These are phyloP conservation scores for Monopis laevigella DNA, from an alignment of 2,888 invertebrate species.

Conservation along the genomic window DNA sequence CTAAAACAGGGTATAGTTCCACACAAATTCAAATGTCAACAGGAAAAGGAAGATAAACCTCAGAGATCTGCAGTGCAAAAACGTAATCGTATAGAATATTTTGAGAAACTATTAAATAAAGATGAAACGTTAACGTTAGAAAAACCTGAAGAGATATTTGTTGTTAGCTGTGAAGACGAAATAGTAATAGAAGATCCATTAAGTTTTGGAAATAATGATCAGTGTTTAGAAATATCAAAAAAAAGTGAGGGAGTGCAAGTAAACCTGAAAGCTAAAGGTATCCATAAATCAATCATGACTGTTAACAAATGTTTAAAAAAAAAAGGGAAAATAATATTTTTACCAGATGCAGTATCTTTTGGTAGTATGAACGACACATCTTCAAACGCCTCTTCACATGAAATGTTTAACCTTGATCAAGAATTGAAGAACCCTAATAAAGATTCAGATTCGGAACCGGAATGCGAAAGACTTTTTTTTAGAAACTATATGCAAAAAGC, in stretches of 20 bases:
- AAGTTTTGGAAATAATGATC: constrained; percentile 18
- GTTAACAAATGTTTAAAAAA: constrained; percentile 15
- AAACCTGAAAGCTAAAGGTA: constrained; percentile 18
- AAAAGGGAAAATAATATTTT: constrained; percentile 11
- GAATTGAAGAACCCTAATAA: constrained; percentile 5
- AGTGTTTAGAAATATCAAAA: constrained; percentile 18
- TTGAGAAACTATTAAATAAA: constrained; percentile 10
- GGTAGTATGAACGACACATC: constrained; percentile 14
- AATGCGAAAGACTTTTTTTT: constrained; percentile 13
- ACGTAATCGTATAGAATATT: constrained; percentile 14
- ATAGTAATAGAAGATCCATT: constrained; percentile 18
- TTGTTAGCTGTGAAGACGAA: constrained; percentile 17
- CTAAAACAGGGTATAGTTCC: constrained; percentile 22
- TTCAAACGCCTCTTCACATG: constrained; percentile 14
- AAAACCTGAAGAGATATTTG: constrained; percentile 18
- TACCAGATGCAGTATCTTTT: constrained; percentile 10
- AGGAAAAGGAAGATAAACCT: constrained; percentile 18
- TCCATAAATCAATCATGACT: constrained; percentile 19
- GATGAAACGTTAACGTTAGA: constrained; percentile 15
- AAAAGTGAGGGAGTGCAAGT: constrained; percentile 20
- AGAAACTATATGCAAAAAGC: constrained; percentile 17
- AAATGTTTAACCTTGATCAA: constrained; percentile 6
- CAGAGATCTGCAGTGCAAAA: constrained; percentile 17
- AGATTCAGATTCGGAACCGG: constrained; percentile 1
- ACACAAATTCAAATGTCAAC: constrained; percentile 24